Conservation (phyloP, 2,797 vertebrate genomes). For the Diceros bicornis region DNA sequence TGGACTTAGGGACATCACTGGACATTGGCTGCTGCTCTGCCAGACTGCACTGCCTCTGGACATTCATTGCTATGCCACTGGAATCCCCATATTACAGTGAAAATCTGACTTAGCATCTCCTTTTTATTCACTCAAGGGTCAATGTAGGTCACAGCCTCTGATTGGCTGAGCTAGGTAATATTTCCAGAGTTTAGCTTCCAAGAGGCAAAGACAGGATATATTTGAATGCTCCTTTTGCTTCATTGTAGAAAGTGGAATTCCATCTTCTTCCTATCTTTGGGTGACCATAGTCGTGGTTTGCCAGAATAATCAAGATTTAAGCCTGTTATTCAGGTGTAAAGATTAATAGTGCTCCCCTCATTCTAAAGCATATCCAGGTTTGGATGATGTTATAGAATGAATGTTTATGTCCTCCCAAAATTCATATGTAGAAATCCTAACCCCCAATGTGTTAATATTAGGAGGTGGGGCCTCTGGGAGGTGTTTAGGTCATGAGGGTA, state of each 20-base stretch:
- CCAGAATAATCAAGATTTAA: neutral
- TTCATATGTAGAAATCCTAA: neutral
- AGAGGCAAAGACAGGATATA: neutral
- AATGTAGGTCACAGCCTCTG: neutral
- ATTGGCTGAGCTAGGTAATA: neutral
- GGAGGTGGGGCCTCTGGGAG: neutral
- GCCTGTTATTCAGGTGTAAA: neutral
- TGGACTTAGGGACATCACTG: neutral
- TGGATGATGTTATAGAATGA: neutral
- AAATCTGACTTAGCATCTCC: neutral
- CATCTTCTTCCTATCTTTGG: neutral
- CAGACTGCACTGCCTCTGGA: neutral
- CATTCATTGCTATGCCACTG: neutral
- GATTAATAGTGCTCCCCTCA: no score
- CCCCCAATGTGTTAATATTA: neutral
- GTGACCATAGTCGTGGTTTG: neutral
- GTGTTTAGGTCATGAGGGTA: neutral
- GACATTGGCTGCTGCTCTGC: neutral
- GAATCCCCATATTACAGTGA: neutral
- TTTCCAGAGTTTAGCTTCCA: neutral
- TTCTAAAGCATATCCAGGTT: neutral
- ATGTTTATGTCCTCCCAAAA: neutral
- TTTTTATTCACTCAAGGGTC: neutral
- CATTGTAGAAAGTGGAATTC: neutral
- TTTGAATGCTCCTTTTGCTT: neutral